These are phyloP conservation scores for Metopolophium dirhodum DNA, from an alignment of 1,140 invertebrate species.

Conservation along the genomic window DNA sequence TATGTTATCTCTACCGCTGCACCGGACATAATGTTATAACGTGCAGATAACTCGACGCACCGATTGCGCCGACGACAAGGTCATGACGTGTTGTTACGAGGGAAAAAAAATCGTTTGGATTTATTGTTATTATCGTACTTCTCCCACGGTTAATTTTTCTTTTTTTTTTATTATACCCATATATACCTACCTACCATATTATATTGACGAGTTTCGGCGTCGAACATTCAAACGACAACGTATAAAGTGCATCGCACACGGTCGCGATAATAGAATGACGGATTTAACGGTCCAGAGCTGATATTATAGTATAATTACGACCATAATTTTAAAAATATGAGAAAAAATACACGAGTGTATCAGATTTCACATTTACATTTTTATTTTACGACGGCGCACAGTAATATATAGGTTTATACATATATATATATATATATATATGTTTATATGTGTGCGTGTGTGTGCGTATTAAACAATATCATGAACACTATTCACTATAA, in stretches of 20 bases:
- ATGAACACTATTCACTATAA: background rate
- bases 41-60: background rate
- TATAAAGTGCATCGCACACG: background rate
- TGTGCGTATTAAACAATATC: background rate
- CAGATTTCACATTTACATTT: conserved; percentile 35
- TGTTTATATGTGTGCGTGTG: background rate
- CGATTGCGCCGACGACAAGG: background rate
- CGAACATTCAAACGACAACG: conserved; percentile 19
- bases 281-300: background rate
- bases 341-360: conserved; percentile 4
- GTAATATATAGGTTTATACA: background rate
- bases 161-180: background rate
- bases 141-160: conserved; percentile 3
- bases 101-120: background rate
- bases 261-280: conserved; percentile 27
- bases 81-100: background rate
- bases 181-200: background rate
- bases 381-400: background rate
- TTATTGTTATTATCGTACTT: conserved; percentile 20
- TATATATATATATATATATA: no score
- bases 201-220: background rate
- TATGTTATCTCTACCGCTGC: background rate
- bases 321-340: conserved; percentile 9
- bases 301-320: conserved; percentile 3
- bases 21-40: background rate